Evolutionary conservation across 2,888 invertebrate genomes (phyloP).

Genomic region (Rugalucina vietnamica): DNA sequence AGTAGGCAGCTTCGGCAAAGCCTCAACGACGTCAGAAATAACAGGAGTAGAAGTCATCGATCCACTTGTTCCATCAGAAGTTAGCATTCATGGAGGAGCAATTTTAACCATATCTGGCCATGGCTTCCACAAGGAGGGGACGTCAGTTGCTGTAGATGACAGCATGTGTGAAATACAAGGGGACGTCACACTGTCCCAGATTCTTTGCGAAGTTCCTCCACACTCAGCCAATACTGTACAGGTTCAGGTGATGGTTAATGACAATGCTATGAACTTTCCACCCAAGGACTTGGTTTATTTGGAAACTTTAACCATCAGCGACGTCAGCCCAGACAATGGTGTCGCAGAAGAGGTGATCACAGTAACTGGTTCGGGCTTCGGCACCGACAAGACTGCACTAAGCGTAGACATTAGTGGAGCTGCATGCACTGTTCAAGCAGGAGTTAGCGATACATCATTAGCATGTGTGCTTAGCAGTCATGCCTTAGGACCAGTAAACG

Average conservation of each 20-base stretch:
- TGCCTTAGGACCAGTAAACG: conserved; percentile 24
- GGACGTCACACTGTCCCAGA: conserved; percentile 6
- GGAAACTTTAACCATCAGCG: conserved; percentile 45
- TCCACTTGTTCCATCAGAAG: conserved; percentile 56
- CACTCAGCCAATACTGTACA: conserved; percentile 52
- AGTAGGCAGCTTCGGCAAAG: conserved; percentile 55
- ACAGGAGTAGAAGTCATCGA: conserved; percentile 45
- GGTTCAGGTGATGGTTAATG: conserved; percentile 59
- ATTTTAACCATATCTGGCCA: conserved; percentile 62
- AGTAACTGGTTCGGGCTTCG: conserved; percentile 61
- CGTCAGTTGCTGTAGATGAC: conserved; percentile 17
- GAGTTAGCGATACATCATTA: neutral
- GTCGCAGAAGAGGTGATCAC: conserved; percentile 54
- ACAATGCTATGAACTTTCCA: conserved; percentile 33
- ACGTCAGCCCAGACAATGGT: conserved; percentile 59
- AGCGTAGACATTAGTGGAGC: conserved; percentile 17
- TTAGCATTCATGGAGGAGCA: conserved; percentile 66
- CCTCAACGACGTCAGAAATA: conserved; percentile 21
- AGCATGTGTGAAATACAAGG: conserved; percentile 36
- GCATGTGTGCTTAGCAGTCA: conserved; percentile 25
- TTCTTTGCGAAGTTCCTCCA: conserved; percentile 55
- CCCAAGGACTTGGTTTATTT: conserved; percentile 53
- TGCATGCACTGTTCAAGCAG: conserved; percentile 16
- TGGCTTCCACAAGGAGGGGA: conserved; percentile 66
- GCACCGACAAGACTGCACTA: neutral